phyloP scores from a whole-genome alignment of 2,797 vertebrate genomes.

The Dipus sagitta region DNA sequence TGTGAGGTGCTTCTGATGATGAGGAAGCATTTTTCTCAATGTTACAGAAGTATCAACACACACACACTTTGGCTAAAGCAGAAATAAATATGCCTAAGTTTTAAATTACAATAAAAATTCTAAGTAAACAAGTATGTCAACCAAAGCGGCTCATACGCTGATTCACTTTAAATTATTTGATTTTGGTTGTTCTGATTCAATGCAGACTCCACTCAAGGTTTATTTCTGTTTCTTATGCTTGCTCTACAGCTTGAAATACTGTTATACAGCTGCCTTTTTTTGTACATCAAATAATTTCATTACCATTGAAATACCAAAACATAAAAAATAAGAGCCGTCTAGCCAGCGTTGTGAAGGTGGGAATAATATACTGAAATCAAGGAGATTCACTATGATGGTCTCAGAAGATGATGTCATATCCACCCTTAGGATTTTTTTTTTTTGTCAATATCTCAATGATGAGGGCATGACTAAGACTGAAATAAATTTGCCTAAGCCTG shows the following conservation, averaged over 20 bases:
- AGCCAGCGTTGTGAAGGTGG: neutral
- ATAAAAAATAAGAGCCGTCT: neutral
- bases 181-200: neutral
- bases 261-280: neutral
- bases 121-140: neutral
- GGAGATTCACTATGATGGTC: neutral
- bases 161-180: neutral
- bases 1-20: constrained; percentile 45
- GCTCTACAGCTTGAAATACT: neutral
- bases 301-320: neutral
- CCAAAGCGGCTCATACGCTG: neutral
- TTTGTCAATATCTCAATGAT: neutral
- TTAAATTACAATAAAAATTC: neutral
- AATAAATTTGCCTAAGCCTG: neutral
- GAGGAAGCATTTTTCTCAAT: constrained; percentile 23
- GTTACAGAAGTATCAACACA: constrained; percentile 25
- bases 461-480: neutral
- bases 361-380: neutral
- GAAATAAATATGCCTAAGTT: constrained; percentile 26
- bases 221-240: neutral
- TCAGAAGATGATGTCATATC: neutral
- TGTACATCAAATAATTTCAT: neutral
- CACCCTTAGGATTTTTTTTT: too few species aligned
- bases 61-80: neutral
- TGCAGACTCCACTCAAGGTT: neutral